phyloP scores from a whole-genome alignment of 2,888 invertebrate genomes.

The Clusia tigrina region DNA sequence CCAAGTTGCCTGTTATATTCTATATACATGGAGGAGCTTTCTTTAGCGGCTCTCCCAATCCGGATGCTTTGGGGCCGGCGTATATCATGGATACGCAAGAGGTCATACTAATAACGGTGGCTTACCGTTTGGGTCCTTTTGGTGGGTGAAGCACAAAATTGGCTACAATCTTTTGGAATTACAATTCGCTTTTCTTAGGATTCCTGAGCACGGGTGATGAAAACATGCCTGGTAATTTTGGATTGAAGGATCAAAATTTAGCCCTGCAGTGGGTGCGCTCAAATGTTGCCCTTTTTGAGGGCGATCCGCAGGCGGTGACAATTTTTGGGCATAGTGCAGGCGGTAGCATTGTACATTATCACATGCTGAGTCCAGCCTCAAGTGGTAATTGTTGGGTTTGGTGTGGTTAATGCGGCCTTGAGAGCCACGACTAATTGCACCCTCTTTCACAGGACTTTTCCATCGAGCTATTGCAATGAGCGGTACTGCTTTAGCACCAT shows the following conservation, averaged over 20 bases:
- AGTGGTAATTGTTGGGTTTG: constrained; percentile 51
- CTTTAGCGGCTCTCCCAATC: constrained; percentile 63
- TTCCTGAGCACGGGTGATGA: constrained; percentile 64
- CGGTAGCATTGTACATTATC: constrained; percentile 62
- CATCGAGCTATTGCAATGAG: constrained; percentile 64
- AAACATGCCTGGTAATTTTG: constrained; percentile 65
- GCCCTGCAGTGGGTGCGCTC: constrained; percentile 64
- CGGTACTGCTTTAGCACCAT: constrained; percentile 60
- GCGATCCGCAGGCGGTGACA: constrained; percentile 62
- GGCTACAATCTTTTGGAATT: neutral
- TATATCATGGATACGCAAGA: constrained; percentile 64
- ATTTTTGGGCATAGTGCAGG: constrained; percentile 66
- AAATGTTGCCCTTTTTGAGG: constrained; percentile 63
- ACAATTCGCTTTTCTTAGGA: constrained; percentile 45
- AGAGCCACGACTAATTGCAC: neutral
- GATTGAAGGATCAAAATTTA: constrained; percentile 64
- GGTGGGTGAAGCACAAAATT: constrained; percentile 36
- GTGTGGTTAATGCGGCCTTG: neutral
- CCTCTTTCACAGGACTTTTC: constrained; percentile 57
- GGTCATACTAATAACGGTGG: constrained; percentile 61
- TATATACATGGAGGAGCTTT: constrained; percentile 66
- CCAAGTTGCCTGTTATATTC: constrained; percentile 63
- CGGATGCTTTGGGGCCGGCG: constrained; percentile 60
- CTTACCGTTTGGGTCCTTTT: constrained; percentile 60
- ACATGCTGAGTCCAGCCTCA: constrained; percentile 63